phyloP scores from a whole-genome alignment of 2,888 invertebrate species.

The Seira ritae region DNA sequence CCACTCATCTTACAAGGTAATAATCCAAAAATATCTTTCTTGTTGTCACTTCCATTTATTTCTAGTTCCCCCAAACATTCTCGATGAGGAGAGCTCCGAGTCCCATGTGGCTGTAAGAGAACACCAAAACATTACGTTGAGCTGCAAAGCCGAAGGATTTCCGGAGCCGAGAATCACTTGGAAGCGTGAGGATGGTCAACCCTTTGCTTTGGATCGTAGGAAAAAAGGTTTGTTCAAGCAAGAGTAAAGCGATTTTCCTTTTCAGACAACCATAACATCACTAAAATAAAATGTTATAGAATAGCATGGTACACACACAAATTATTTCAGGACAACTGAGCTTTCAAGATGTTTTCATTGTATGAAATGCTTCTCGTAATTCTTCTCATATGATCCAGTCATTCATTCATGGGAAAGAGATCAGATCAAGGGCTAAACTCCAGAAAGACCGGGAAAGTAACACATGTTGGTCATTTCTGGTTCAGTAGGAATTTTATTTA shows the following conservation, averaged over 20 bases:
- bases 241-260: constrained; percentile 50
- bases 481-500: too few species aligned
- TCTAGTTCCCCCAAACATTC: constrained; percentile 94
- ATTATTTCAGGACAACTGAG: too few species aligned
- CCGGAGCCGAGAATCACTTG: constrained; percentile 95
- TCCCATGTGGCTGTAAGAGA: constrained; percentile 94
- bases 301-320: too few species aligned
- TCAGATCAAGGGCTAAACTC: too few species aligned
- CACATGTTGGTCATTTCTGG: too few species aligned
- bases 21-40: constrained; percentile 52
- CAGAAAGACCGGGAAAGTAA: too few species aligned
- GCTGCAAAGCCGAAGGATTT: constrained; percentile 89
- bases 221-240: constrained; percentile 84
- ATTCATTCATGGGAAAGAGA: too few species aligned
- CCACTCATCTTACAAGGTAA: constrained; percentile 33
- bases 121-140: constrained; percentile 94
- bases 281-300: too few species aligned
- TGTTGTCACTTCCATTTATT: constrained; percentile 66
- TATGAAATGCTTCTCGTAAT: too few species aligned
- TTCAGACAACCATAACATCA: not conserved
- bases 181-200: constrained; percentile 93
- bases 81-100: constrained; percentile 92
- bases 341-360: too few species aligned
- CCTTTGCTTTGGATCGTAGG: constrained; percentile 88
- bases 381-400: too few species aligned